Conservation (phyloP, 2,888 invertebrate species). For the Galerucella calmariensis region DNA sequence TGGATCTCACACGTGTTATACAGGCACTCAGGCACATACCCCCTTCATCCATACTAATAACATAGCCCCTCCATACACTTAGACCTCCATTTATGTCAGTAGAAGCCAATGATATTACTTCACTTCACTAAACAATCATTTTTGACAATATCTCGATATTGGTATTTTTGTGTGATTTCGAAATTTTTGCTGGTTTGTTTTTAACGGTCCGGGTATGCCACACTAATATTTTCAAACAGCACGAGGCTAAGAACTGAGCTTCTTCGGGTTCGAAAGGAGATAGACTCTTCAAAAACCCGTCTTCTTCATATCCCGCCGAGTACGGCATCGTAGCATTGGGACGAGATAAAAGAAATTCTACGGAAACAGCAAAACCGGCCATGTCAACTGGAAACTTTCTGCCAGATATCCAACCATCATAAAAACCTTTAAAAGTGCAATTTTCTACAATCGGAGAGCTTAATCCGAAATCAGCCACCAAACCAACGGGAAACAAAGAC, state of each 20-base stretch:
- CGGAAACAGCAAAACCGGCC: conserved; percentile 85
- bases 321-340: conserved; percentile 77
- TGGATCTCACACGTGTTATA: too few relatives aligned
- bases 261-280: conserved; percentile 74
- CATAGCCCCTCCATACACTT: too few relatives aligned
- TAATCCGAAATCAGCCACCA: conserved; percentile 77
- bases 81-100: too few relatives aligned
- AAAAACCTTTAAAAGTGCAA: conserved; percentile 74
- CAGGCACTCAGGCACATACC: too few relatives aligned
- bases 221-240: conserved; percentile 71
- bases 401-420: conserved; percentile 81
- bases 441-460: conserved; percentile 75
- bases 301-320: conserved; percentile 80
- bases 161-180: neutral
- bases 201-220: conserved; percentile 52
- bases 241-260: conserved; percentile 78
- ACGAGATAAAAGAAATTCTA: conserved; percentile 71
- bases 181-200: neutral
- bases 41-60: too few relatives aligned
- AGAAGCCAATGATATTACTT: neutral
- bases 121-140: neutral
- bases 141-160: neutral
- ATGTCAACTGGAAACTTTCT: conserved; percentile 84
- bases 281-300: conserved; percentile 78
- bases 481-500: conserved; percentile 89